A percentile compares a stretch with the other conserved stretches of the same genome.
Evolutionary conservation across 2,888 invertebrate genomes (phyloP).

Genomic region (Polyploca ridens): DNA sequence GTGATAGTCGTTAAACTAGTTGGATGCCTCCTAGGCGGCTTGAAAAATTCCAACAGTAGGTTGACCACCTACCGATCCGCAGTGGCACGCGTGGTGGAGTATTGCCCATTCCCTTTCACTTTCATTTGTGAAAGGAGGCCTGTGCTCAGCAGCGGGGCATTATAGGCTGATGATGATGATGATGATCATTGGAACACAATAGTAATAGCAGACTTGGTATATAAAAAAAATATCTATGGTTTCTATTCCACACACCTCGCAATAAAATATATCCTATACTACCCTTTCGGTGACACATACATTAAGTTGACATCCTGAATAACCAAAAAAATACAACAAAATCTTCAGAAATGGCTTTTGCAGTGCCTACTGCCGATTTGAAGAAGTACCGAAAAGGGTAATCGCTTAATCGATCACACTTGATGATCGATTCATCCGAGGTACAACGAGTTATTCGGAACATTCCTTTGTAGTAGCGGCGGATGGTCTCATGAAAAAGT

Average conservation of each 20-base stretch:
- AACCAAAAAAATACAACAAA: background rate
- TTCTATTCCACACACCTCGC: background rate
- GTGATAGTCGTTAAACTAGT: too few species aligned
- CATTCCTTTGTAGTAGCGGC: conserved; percentile 30
- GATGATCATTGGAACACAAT: too few species aligned
- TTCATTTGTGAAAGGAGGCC: too few species aligned
- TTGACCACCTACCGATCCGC: too few species aligned
- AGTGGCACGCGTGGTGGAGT: too few species aligned
- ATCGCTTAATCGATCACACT: conserved; percentile 42
- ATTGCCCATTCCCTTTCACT: too few species aligned
- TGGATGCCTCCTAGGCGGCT: too few species aligned
- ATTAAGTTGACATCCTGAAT: background rate
- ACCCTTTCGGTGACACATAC: background rate
- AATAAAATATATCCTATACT: background rate
- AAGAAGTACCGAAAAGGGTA: conserved; percentile 29
- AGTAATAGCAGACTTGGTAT: too few species aligned
- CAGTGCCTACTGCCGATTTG: conserved; percentile 13
- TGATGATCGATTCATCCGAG: conserved; percentile 44
- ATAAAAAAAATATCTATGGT: too few species aligned
- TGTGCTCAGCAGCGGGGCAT: too few species aligned
- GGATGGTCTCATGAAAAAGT: conserved; percentile 23
- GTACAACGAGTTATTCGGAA: conserved; percentile 16
- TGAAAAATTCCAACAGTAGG: too few species aligned
- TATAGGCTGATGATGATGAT: too few species aligned
- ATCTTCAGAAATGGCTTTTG: conserved; percentile 25